These are phyloP conservation scores for Morinoia aosen DNA, from an alignment of 2,888 invertebrate species.

Conservation along the genomic window DNA sequence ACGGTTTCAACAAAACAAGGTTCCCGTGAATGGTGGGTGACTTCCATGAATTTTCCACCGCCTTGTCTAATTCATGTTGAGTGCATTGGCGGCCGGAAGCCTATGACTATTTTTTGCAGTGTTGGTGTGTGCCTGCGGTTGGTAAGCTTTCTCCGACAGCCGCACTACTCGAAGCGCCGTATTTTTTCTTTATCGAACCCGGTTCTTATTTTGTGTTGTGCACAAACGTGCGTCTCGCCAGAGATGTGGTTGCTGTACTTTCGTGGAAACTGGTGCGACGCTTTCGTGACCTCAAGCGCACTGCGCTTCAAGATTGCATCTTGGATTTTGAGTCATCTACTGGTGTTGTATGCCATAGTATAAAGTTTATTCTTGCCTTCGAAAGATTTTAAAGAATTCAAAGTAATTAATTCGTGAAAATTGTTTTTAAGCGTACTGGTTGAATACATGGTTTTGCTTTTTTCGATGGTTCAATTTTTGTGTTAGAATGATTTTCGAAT, in stretches of 20 bases:
- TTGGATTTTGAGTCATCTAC: neutral
- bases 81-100: neutral
- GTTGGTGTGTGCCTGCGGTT: neutral
- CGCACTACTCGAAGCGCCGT: neutral
- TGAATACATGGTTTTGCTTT: too few relatives aligned
- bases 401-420: too few relatives aligned
- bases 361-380: too few relatives aligned
- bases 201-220: neutral
- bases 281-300: neutral
- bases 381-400: too few relatives aligned
- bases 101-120: neutral
- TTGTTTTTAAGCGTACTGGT: too few relatives aligned
- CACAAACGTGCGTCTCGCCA: neutral
- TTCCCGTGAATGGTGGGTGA: neutral
- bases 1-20: neutral
- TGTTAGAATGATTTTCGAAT: too few relatives aligned
- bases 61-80: neutral
- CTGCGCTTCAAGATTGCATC: neutral
- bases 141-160: constrained; percentile 2
- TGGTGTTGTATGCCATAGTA: too few relatives aligned
- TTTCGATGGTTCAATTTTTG: too few relatives aligned
- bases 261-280: neutral
- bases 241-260: neutral
- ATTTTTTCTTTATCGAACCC: neutral
- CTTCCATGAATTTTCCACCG: neutral